These are phyloP conservation scores for Strix aluco DNA, from an alignment of 2,113 vertebrate species.

Conservation along the genomic window DNA sequence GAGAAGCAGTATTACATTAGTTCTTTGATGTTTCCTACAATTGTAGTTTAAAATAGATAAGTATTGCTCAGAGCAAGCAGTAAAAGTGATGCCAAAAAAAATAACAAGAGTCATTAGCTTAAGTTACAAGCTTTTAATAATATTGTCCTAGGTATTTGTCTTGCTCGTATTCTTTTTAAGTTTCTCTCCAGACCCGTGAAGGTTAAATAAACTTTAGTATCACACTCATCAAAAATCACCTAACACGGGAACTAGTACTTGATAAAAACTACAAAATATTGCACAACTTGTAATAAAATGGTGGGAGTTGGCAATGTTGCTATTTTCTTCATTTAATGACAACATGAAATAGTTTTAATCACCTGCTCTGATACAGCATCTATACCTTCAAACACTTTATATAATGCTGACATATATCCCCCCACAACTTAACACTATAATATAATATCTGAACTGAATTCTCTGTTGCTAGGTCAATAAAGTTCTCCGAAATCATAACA, in stretches of 20 bases:
- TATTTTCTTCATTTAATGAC: not conserved
- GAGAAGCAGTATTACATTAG: not conserved
- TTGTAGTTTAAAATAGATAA: not conserved
- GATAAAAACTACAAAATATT: not conserved
- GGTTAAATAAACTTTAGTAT: not conserved
- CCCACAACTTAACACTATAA: not conserved
- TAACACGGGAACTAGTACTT: not conserved
- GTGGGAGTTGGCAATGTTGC: not conserved
- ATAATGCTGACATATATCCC: not conserved
- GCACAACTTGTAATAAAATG: not conserved
- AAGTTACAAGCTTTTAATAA: not conserved
- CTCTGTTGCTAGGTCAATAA: slow-evolving; percentile 89
- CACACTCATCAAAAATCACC: not conserved
- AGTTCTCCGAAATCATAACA: slow-evolving; percentile 96
- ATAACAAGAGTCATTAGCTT: not conserved
- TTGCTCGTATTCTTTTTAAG: not conserved
- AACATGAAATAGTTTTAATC: not conserved
- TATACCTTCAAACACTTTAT: not conserved
- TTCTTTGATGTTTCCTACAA: not conserved
- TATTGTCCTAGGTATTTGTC: not conserved
- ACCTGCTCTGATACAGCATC: not conserved
- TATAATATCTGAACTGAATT: slow-evolving; percentile 1
- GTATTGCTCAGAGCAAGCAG: not conserved
- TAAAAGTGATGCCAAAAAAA: not conserved
- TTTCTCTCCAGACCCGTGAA: not conserved